Percentiles rank a stretch among this genome's conserved stretches.
Evolutionary conservation across 1,140 invertebrate species (phyloP).

Genomic region (Sitobion miscanthi): DNA sequence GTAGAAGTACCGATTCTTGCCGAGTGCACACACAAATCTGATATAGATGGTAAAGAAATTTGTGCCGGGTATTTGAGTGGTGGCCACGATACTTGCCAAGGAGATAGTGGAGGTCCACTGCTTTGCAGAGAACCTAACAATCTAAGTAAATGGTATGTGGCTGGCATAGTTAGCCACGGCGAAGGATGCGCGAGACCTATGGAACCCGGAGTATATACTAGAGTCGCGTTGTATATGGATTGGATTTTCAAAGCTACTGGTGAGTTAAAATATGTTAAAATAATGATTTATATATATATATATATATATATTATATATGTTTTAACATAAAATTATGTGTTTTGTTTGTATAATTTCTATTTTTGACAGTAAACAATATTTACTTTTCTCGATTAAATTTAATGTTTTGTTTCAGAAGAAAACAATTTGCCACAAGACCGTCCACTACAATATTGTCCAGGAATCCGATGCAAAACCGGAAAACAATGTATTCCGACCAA

Average conservation of each 20-base stretch:
- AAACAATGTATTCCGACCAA: conserved; percentile 72
- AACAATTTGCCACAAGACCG: conserved; percentile 63
- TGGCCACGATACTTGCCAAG: conserved; percentile 77
- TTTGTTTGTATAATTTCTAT: conserved; percentile 62
- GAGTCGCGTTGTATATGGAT: conserved; percentile 72
- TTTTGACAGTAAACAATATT: neutral
- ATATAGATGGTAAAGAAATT: conserved; percentile 71
- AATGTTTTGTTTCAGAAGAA: conserved; percentile 63
- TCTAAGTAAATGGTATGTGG: conserved; percentile 57
- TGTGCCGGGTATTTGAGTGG: conserved; percentile 78
- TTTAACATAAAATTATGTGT: no score
- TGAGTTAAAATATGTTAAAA: conserved; percentile 59
- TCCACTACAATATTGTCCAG: conserved; percentile 72
- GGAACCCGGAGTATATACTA: conserved; percentile 78
- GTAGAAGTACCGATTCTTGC: conserved; percentile 72
- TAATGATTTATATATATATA: conserved; percentile 77
- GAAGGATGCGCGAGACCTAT: conserved; percentile 75
- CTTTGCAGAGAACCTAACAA: conserved; percentile 64
- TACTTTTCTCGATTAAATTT: neutral
- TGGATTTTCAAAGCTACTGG: conserved; percentile 66
- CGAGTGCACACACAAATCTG: conserved; percentile 68
- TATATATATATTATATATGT: no score
- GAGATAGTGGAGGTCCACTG: conserved; percentile 64
- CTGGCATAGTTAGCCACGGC: conserved; percentile 77
- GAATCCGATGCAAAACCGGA: conserved; percentile 69